phyloP scores from a whole-genome alignment of 2,797 vertebrate genomes.

The Falco rusticolus region DNA sequence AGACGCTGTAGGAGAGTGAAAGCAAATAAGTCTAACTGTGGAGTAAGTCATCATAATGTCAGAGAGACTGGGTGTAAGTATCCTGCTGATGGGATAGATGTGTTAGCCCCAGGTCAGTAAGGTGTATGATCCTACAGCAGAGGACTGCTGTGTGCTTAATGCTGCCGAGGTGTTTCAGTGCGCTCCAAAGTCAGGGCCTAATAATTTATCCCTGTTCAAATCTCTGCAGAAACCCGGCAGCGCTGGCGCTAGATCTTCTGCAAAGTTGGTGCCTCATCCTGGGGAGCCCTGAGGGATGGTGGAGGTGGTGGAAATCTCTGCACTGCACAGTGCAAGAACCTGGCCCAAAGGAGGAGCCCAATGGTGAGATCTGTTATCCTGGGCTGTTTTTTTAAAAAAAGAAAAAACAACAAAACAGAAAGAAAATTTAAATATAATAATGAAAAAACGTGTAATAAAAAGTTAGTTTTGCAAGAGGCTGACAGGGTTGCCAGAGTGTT shows the following conservation, averaged over 20 bases:
- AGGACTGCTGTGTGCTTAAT: background rate
- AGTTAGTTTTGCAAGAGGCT: conserved; percentile 57
- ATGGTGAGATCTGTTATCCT: background rate
- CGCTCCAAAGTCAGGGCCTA: background rate
- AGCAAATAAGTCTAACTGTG: background rate
- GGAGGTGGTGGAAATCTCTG: background rate
- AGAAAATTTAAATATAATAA: conserved; percentile 38
- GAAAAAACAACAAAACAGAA: background rate
- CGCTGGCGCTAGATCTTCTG: background rate
- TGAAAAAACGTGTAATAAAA: conserved; percentile 54
- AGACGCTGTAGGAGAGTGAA: background rate
- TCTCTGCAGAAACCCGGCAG: background rate
- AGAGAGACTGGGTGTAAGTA: background rate
- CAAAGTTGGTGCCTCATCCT: background rate
- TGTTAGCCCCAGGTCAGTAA: conserved; percentile 24
- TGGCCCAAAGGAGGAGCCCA: background rate
- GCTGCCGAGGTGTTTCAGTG: background rate
- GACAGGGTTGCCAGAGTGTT: conserved; percentile 46
- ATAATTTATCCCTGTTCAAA: background rate
- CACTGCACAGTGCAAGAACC: background rate
- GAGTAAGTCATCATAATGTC: conserved; percentile 35
- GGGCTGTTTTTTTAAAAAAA: background rate
- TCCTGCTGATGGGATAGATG: conserved; percentile 13
- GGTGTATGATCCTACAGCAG: background rate
- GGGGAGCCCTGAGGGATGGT: background rate